Evolutionary conservation across 2,797 vertebrate species (phyloP), one percentile per base, ranked within the genome.

Genomic region (Phoeniculus purpureus): DNA sequence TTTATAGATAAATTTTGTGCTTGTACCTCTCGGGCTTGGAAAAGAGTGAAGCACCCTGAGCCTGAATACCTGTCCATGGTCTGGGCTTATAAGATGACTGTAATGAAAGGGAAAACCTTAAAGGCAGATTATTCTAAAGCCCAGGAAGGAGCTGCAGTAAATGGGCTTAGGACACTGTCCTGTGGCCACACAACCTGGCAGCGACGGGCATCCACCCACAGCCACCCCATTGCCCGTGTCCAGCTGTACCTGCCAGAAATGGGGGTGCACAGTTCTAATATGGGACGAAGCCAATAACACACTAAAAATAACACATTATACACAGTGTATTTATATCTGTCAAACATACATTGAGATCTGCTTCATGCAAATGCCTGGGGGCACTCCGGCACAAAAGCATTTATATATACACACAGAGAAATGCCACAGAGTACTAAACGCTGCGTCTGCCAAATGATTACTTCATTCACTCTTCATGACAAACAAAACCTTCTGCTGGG

Each of bases 351-450:
- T 67, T 74, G 93, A 93, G 92, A 85, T 50, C 78, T 75, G 76
- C 76, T 92, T 92, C 93, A 95, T 94, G 86, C 94, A 96, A 95
- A 94, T 83, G 87, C 84, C 95, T 82, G 20, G 58, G 66, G 32
- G 93, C 55, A 95, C 91, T 93, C 86, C 56, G 68, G 81, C 94
- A 86, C 90, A 94, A 95, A 97, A 96, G 91, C 40, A 31, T 61
- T 67, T 96, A 90, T 83, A 95, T 50, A 96, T 82, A 91, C 83
- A 96, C 51, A 95, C 51, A 14, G 77, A 96, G 90, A 92, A 95
- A 96, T 96, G 91, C 89, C 96, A 96, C 61, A 2, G 74, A 82
- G 93, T 94, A 95, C 97, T 97, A 95, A 96, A 96, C 59, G 64
- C 66, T 83, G 86, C 78, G 65, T 75, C 88, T 81, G 92, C 74